phyloP scores from a whole-genome alignment of 2,113 vertebrate species.

The Pyxicephalus adspersus region DNA sequence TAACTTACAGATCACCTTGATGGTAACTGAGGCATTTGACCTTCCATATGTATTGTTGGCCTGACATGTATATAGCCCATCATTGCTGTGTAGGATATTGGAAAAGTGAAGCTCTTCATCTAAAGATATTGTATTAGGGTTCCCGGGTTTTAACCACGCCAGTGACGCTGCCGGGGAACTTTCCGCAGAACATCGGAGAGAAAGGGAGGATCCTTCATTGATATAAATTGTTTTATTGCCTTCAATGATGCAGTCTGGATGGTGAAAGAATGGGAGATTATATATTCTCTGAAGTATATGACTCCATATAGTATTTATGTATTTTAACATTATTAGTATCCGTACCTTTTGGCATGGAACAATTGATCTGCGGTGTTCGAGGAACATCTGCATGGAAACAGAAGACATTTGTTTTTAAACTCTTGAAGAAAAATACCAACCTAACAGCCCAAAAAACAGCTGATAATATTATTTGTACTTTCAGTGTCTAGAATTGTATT shows the following conservation, averaged over 20 bases:
- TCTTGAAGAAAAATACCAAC: too few relatives aligned
- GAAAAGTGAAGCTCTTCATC: not conserved
- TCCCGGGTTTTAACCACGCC: not conserved
- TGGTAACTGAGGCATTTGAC: not conserved
- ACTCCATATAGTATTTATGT: too few relatives aligned
- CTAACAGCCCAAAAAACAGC: too few relatives aligned
- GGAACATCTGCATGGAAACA: not conserved
- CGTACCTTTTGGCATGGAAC: not conserved
- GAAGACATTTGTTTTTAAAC: too few relatives aligned
- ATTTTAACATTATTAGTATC: too few relatives aligned
- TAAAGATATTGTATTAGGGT: too few relatives aligned
- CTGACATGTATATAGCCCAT: not conserved
- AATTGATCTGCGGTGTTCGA: not conserved
- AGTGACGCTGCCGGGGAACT: not conserved
- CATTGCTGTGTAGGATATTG: not conserved
- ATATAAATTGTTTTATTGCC: not conserved
- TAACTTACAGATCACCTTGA: conserved; percentile 18
- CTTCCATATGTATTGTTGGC: not conserved
- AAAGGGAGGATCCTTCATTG: not conserved
- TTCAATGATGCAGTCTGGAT: not conserved
- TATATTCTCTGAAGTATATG: too few relatives aligned
- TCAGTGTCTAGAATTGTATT: too few relatives aligned
- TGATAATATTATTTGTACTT: too few relatives aligned
- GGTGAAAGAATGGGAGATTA: not conserved
- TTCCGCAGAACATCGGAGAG: not conserved